phyloP scores from a whole-genome alignment of 2,888 invertebrate genomes.

The Dusona sp. region DNA sequence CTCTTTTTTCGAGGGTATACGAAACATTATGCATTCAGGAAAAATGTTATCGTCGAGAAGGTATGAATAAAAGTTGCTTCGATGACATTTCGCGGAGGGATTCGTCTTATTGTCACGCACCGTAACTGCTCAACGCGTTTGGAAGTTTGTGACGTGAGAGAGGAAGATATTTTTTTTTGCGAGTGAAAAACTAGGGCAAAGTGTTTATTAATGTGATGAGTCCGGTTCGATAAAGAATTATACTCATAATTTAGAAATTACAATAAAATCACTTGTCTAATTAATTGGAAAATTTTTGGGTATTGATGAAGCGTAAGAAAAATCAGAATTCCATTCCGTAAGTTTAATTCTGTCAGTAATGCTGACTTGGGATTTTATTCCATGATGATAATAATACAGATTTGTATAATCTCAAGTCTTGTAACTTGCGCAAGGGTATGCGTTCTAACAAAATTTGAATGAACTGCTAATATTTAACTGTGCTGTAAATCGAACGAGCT shows the following conservation, averaged over 20 bases:
- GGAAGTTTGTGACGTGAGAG: not conserved
- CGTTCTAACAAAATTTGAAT: too few species aligned
- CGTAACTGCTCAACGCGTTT: slow-evolving; percentile 50
- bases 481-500: too few species aligned
- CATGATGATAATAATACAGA: too few species aligned
- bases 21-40: slow-evolving; percentile 60
- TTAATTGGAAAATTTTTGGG: not conserved
- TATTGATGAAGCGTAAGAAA: not conserved
- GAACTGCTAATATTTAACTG: too few species aligned
- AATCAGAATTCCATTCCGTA: too few species aligned
- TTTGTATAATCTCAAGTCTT: too few species aligned
- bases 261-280: not conserved
- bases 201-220: not conserved
- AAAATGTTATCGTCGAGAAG: slow-evolving; percentile 60
- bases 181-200: not conserved
- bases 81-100: slow-evolving; percentile 19
- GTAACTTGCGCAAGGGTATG: too few species aligned
- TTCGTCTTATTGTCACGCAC: slow-evolving; percentile 55
- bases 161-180: not conserved
- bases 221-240: not conserved
- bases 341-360: too few species aligned
- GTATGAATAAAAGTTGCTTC: slow-evolving; percentile 62
- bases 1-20: slow-evolving; percentile 38
- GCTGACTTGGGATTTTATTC: too few species aligned
- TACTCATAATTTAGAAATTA: not conserved